phyloP scores from a whole-genome alignment of 2,113 vertebrate species.

The Melanostigma gelatinosum region DNA sequence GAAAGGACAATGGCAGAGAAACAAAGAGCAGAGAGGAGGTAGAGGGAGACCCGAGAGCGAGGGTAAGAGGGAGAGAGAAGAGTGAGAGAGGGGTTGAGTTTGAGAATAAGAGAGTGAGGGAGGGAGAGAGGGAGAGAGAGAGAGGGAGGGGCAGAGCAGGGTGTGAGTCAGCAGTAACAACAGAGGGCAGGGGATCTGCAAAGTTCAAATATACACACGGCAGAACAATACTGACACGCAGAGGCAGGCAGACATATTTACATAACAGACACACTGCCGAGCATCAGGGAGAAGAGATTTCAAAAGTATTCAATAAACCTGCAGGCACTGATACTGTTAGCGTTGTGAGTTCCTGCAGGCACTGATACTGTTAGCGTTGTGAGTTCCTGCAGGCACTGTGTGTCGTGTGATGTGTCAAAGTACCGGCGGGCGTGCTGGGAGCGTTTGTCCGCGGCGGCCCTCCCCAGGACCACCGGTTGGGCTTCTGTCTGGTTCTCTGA shows the following conservation, averaged over 20 bases:
- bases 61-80: slow-evolving; percentile 13
- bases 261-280: slow-evolving; percentile 20
- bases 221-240: slow-evolving; percentile 70
- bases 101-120: slow-evolving; percentile 19
- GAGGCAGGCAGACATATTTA: slow-evolving; percentile 68
- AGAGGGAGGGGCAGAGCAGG: slow-evolving; percentile 49
- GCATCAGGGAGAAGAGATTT: slow-evolving; percentile 25
- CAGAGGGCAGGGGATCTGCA: slow-evolving; percentile 73
- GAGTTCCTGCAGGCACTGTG: slow-evolving; percentile 1
- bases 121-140: slow-evolving; percentile 34
- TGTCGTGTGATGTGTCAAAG: slow-evolving; percentile 14
- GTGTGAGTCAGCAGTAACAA: slow-evolving; percentile 78
- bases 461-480: slow-evolving; percentile 94
- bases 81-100: slow-evolving; percentile 25
- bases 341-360: neutral
- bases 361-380: neutral
- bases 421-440: slow-evolving; percentile 83
- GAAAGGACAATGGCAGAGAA: slow-evolving; percentile 54
- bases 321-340: neutral
- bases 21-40: slow-evolving; percentile 57
- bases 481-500: slow-evolving; percentile 87
- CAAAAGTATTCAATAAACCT: slow-evolving; percentile 42
- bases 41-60: slow-evolving; percentile 32
- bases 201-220: slow-evolving; percentile 62
- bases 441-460: slow-evolving; percentile 83